Evolutionary conservation across 2,888 invertebrate species (phyloP).

Genomic region (Dorcus hopei): DNA sequence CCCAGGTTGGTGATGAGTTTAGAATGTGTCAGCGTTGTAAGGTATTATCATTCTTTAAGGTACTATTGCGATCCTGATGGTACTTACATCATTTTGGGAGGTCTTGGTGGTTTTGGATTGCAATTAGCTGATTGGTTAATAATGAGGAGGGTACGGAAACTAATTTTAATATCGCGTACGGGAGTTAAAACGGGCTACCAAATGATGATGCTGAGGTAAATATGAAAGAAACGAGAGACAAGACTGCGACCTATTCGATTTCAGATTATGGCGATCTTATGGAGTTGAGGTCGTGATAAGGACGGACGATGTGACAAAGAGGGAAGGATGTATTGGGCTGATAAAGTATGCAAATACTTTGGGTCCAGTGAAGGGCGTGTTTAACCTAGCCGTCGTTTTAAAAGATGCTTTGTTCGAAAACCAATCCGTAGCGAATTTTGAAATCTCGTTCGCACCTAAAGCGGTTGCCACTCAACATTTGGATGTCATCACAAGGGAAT

Average conservation of each 20-base stretch:
- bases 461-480: constrained; percentile 74
- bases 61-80: constrained; percentile 12
- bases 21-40: not conserved
- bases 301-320: constrained; percentile 67
- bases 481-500: constrained; percentile 62
- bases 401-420: constrained; percentile 75
- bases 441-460: constrained; percentile 71
- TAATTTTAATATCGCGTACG: constrained; percentile 77
- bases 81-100: constrained; percentile 61
- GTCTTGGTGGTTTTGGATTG: constrained; percentile 89
- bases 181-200: constrained; percentile 84
- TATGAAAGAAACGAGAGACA: not conserved
- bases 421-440: constrained; percentile 68
- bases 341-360: constrained; percentile 61
- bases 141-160: constrained; percentile 71
- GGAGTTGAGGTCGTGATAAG: constrained; percentile 68
- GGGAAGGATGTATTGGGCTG: constrained; percentile 67
- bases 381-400: constrained; percentile 83
- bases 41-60: constrained; percentile 20
- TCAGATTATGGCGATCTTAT: constrained; percentile 60
- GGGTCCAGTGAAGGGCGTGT: constrained; percentile 80
- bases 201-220: constrained; percentile 52
- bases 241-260: constrained; percentile 26
- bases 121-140: constrained; percentile 87
- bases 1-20: constrained; percentile 4